Evolutionary conservation across 2,888 invertebrate species (phyloP).

Genomic region (Cetonia aurata): DNA sequence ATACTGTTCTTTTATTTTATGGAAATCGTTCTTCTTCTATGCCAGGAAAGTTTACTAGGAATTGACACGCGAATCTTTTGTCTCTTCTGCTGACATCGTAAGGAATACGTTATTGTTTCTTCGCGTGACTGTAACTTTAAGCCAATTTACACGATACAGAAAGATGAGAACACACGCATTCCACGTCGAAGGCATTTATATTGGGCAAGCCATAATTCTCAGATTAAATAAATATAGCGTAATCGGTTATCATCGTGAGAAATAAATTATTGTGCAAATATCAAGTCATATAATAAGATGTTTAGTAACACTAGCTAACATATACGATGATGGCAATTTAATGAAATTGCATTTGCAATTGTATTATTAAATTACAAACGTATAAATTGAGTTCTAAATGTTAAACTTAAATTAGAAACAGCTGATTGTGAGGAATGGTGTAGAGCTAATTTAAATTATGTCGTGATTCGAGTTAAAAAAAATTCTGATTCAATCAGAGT

Average conservation of each 20-base stretch:
- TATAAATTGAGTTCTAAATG: no score
- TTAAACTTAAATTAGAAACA: no score
- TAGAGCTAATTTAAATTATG: no score
- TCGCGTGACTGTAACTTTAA: slow-evolving; percentile 24
- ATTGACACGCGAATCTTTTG: not conserved
- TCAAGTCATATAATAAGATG: not conserved
- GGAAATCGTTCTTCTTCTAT: not conserved
- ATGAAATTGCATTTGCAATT: no score
- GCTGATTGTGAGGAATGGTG: no score
- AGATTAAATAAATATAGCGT: slow-evolving; percentile 11
- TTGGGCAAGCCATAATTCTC: not conserved
- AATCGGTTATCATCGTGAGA: slow-evolving; percentile 21
- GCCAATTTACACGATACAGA: slow-evolving; percentile 3
- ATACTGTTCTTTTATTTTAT: slow-evolving; percentile 2
- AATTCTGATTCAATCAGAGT: no score
- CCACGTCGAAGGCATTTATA: not conserved
- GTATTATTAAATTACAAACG: no score
- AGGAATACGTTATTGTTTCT: not conserved
- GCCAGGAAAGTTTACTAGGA: not conserved
- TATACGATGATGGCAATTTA: no score
- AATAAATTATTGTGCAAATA: slow-evolving; percentile 20
- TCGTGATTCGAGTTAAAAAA: no score
- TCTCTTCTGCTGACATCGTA: no score
- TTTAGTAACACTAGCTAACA: no score
- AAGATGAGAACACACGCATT: no score